Evolutionary conservation across 2,888 invertebrate genomes (phyloP).

Genomic region (Lypha dubia): DNA sequence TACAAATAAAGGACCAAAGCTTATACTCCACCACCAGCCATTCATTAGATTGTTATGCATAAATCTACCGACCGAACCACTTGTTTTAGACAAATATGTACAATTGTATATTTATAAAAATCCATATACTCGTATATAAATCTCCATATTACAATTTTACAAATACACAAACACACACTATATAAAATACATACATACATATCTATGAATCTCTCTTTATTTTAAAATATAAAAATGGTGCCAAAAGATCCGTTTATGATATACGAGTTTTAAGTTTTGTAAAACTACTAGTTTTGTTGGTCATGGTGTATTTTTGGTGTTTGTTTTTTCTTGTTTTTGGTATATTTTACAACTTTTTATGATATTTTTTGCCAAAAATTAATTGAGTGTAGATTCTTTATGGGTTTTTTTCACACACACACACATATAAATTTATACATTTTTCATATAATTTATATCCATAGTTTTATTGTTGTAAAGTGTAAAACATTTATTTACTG

Average conservation of each 20-base stretch:
- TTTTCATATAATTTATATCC: slow-evolving; percentile 36
- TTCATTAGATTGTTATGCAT: slow-evolving; percentile 8
- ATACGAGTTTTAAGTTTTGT: slow-evolving; percentile 60
- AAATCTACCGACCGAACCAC: too few relatives aligned
- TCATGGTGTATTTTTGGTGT: slow-evolving; percentile 41
- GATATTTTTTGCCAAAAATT: slow-evolving; percentile 73
- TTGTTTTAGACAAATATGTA: slow-evolving; percentile 45
- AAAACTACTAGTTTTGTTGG: slow-evolving; percentile 61
- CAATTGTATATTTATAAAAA: slow-evolving; percentile 26
- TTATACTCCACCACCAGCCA: background rate
- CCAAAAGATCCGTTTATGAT: slow-evolving; percentile 63
- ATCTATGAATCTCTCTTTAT: too few relatives aligned
- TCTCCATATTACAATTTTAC: slow-evolving; percentile 14
- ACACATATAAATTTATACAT: background rate
- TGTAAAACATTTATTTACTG: slow-evolving; percentile 17
- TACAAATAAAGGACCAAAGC: slow-evolving; percentile 15
- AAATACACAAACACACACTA: background rate
- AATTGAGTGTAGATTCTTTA: slow-evolving; percentile 76
- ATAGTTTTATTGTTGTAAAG: slow-evolving; percentile 46
- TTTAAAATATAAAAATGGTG: slow-evolving; percentile 32
- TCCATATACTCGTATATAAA: too few relatives aligned
- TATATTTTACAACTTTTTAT: slow-evolving; percentile 67
- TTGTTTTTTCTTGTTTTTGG: slow-evolving; percentile 49
- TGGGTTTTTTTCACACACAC: slow-evolving; percentile 58
- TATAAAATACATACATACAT: too few relatives aligned